Conservation (phyloP, 2,888 invertebrate species). For the Pachydiplax longipennis region DNA sequence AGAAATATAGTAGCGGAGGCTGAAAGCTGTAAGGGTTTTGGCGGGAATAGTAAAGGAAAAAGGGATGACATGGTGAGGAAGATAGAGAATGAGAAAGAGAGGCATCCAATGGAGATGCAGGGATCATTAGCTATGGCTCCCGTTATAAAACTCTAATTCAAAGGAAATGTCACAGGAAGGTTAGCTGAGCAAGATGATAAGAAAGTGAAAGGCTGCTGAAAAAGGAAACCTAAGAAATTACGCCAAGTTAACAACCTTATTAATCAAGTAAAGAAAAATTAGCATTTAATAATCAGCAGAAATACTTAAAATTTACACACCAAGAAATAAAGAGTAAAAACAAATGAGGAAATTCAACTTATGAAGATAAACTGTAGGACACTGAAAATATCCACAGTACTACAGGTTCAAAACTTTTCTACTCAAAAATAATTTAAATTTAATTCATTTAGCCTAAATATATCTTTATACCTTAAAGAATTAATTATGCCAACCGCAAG, state of each 20-base stretch:
- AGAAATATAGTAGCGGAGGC: not conserved
- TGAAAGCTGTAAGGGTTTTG: not conserved
- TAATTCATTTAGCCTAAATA: no score
- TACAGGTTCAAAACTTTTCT: no score
- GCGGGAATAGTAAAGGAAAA: not conserved
- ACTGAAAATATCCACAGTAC: no score
- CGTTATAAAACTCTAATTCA: not conserved
- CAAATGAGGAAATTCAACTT: no score
- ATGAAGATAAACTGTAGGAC: no score
- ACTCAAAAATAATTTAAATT: no score
- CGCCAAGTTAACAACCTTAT: no score
- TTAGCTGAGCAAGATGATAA: not conserved
- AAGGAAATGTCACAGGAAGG: slow-evolving; percentile 9
- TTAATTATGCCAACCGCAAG: not conserved
- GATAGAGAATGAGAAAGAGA: not conserved
- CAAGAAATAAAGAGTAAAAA: no score
- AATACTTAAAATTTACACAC: no score
- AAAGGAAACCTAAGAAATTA: not conserved
- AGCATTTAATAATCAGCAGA: not conserved
- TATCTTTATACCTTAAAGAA: not conserved
- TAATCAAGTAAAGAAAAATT: no score
- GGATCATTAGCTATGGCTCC: not conserved
- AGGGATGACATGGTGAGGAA: not conserved
- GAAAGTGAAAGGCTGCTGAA: not conserved
- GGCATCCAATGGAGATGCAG: not conserved